phyloP scores from a whole-genome alignment of 2,113 vertebrate genomes.

The Cavia porcellus region DNA sequence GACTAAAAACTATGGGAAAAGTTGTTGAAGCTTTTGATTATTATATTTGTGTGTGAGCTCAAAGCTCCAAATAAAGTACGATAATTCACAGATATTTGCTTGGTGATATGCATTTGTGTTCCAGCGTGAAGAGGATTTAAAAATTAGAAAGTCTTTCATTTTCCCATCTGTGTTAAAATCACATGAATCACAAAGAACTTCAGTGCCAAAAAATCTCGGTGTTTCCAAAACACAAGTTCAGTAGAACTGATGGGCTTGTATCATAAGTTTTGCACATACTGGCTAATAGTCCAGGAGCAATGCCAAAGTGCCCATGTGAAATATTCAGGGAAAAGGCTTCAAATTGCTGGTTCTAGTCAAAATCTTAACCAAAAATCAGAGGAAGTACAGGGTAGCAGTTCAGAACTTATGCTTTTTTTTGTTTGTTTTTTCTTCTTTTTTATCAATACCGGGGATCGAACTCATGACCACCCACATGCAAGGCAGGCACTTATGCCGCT shows the following conservation, averaged over 20 bases:
- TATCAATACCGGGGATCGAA: too few species aligned
- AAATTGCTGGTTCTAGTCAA: not conserved
- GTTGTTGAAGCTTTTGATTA: constrained; percentile 22
- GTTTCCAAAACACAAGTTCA: constrained; percentile 5
- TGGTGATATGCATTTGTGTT: constrained; percentile 38
- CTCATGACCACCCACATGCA: too few species aligned
- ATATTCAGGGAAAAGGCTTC: not conserved
- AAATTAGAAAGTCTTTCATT: constrained; percentile 31
- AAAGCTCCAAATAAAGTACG: constrained; percentile 50
- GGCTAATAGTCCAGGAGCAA: not conserved
- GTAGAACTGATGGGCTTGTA: not conserved
- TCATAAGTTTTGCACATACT: not conserved
- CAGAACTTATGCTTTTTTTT: not conserved
- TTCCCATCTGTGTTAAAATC: constrained; percentile 43
- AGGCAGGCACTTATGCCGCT: too few species aligned
- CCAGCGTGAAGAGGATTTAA: not conserved
- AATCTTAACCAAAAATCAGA: not conserved
- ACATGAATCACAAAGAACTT: constrained; percentile 18
- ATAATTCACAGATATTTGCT: constrained; percentile 36
- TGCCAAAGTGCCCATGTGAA: not conserved
- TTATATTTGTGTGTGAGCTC: constrained; percentile 33
- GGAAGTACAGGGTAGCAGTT: not conserved
- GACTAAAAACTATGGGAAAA: not conserved
- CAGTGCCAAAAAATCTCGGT: not conserved
- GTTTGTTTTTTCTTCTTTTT: too few species aligned